Evolutionary conservation across 2,888 invertebrate species (phyloP), one percentile per base, ranked within the genome.

Genomic region (Apamea crenata): DNA sequence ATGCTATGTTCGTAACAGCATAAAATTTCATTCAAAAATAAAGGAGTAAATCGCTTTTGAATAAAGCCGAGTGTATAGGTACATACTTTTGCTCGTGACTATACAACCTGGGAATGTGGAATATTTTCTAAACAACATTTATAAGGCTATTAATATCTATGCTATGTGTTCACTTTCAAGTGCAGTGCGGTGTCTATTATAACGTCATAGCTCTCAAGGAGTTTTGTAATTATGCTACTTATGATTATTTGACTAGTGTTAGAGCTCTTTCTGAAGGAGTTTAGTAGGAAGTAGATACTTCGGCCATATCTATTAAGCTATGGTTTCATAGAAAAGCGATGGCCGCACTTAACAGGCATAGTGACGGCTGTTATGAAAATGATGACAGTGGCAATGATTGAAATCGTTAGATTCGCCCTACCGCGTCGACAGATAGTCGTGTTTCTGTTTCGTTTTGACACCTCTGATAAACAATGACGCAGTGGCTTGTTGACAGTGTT

Each of bases 81-180:
- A 36, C 36, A 36, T 36, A 36, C 36, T 36, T 36, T 36, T 36
- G 36, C 36, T 36, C 36, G 36, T 36, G 36, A 36, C 36, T 36
- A 5, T 36, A 36, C 40, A 63, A n/a, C 0, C 1, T 25, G 8
- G 72, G 81, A 79, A 79, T 79, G 72, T 81, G 21, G 25, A 18
- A 12, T 70, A 53, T 47, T 81, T 79, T 72, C 32, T 36, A 72
- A 72, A 81, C 53, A 81, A n/a, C 40, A n/a, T 81, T 72, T 44
- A 53, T 79, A 63, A 25, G 44, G 73, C 81, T 81, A 79, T 65
- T 63, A 44, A 79, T 81, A 81, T 72, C 81, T 47, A 5, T n/a
- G 69, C 81, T 47, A 5, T n/a, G 69, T 53, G 44, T 32, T 81
- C 44, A 50, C 36, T 36, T 61, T 80, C 40, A 81, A 80, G 78